These are phyloP conservation scores for Apomyelois bistriatella DNA, from an alignment of 2,888 invertebrate genomes.

Conservation along the genomic window DNA sequence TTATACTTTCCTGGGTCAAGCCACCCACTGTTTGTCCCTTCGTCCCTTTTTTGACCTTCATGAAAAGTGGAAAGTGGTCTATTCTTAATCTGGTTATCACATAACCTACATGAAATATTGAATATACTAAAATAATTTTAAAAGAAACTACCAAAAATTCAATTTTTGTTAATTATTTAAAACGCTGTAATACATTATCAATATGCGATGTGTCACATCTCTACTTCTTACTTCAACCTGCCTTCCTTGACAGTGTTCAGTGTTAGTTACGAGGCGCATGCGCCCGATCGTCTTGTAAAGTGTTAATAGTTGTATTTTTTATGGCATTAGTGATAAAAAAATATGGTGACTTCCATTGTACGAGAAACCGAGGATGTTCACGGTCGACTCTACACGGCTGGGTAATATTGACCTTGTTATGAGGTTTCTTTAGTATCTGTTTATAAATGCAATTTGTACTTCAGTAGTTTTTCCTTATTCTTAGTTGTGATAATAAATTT, in stretches of 20 bases:
- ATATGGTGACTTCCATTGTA: constrained; percentile 66
- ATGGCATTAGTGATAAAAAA: constrained; percentile 72
- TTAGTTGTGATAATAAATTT: background rate
- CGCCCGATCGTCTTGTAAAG: constrained; percentile 58
- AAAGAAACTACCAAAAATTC: too few relatives aligned
- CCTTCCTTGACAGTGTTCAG: constrained; percentile 62
- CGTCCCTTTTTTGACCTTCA: too few relatives aligned
- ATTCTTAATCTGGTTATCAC: too few relatives aligned
- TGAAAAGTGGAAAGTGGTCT: too few relatives aligned
- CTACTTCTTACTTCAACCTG: constrained; percentile 43
- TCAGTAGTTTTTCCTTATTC: background rate
- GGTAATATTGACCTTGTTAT: constrained; percentile 42
- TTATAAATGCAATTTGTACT: background rate
- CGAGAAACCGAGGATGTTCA: constrained; percentile 50
- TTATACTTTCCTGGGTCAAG: too few relatives aligned
- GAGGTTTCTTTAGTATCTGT: background rate
- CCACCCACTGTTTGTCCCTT: too few relatives aligned
- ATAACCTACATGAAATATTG: too few relatives aligned
- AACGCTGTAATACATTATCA: constrained; percentile 7
- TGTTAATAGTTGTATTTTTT: constrained; percentile 53
- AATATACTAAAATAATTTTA: too few relatives aligned
- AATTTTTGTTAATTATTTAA: too few relatives aligned
- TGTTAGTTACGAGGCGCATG: constrained; percentile 64
- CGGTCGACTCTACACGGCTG: constrained; percentile 56
- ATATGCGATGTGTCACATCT: constrained; percentile 13